Percentiles rank a stretch among this genome's conserved stretches.
Evolutionary conservation across 2,888 invertebrate genomes (phyloP).

Genomic region (Papilio protenor): DNA sequence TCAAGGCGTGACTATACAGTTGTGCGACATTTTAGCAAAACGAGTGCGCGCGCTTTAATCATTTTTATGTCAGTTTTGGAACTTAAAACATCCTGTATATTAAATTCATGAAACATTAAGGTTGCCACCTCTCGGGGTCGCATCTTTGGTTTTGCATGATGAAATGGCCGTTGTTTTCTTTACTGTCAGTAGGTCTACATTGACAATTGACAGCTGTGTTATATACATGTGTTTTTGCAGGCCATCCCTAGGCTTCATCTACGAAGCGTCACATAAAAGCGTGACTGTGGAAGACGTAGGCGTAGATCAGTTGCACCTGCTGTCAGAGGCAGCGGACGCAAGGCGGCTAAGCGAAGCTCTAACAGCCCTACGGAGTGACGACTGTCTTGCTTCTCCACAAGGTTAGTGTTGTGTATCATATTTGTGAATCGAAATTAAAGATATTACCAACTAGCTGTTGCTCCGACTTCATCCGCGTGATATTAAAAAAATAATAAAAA

Average conservation of each 20-base stretch:
- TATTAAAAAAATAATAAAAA: too few relatives aligned
- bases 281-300: constrained; percentile 71
- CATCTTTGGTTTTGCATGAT: too few relatives aligned
- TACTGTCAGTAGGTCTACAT: background rate
- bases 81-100: too few relatives aligned
- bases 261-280: constrained; percentile 68
- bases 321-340: constrained; percentile 63
- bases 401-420: constrained; percentile 56
- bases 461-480: too few relatives aligned
- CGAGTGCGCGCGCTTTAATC: too few relatives aligned
- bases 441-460: too few relatives aligned
- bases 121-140: too few relatives aligned
- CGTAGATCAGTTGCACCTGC: constrained; percentile 65
- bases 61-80: too few relatives aligned
- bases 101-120: too few relatives aligned
- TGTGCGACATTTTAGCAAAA: too few relatives aligned
- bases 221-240: constrained; percentile 52
- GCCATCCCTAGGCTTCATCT: constrained; percentile 73
- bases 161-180: background rate
- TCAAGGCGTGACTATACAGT: too few relatives aligned
- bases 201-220: background rate
- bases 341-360: constrained; percentile 61
- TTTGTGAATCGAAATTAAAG: too few relatives aligned
- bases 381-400: constrained; percentile 62
- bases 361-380: constrained; percentile 56